Percentiles rank a stretch among this genome's conserved stretches.
phyloP scores from a whole-genome alignment of 2,113 vertebrate genomes.

The Gallinago paraguaiae region DNA sequence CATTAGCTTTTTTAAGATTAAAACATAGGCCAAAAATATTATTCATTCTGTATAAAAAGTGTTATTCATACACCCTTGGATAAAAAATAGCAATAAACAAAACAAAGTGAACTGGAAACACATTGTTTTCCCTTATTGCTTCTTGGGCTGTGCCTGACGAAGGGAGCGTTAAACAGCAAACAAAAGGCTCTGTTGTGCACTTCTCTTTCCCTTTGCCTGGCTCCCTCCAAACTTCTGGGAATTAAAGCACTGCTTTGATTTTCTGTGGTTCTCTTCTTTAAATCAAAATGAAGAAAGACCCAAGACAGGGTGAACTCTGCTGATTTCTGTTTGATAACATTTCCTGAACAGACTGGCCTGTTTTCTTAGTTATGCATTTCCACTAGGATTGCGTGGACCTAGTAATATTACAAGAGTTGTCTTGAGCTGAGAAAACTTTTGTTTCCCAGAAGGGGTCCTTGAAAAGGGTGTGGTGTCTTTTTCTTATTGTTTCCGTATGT shows the following conservation, averaged over 20 bases:
- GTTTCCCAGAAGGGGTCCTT: background rate
- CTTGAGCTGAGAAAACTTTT: background rate
- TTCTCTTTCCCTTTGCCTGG: background rate
- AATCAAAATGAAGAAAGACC: conserved; percentile 18
- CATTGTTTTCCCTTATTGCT: background rate
- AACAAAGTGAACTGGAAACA: background rate
- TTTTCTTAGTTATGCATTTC: background rate
- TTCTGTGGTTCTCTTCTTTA: background rate
- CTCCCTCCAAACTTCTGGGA: background rate
- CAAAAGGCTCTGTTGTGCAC: background rate
- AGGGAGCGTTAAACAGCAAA: background rate
- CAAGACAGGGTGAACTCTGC: background rate
- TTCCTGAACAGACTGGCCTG: background rate
- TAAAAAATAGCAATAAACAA: background rate
- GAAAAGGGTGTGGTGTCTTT: background rate
- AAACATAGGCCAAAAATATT: background rate
- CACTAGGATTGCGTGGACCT: background rate
- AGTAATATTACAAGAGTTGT: background rate
- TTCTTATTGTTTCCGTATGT: background rate
- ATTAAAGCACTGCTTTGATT: background rate
- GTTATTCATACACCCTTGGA: background rate
- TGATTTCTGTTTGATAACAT: background rate
- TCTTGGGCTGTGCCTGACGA: background rate
- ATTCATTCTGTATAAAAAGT: background rate
- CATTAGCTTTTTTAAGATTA: background rate